Evolutionary conservation across 2,113 vertebrate species (phyloP).

Genomic region (Thunnus thynnus): DNA sequence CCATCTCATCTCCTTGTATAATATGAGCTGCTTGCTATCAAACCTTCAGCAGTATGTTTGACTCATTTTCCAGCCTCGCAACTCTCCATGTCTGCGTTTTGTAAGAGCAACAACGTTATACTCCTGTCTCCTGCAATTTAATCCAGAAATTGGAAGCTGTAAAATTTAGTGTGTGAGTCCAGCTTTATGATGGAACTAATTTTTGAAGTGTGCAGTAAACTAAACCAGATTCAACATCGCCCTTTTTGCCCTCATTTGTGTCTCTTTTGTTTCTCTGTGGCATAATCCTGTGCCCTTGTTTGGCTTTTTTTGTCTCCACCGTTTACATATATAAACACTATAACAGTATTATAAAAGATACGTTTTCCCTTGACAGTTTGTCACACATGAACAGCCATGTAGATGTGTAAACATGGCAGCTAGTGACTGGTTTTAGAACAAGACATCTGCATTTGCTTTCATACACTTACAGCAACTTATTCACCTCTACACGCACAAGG

Average conservation of each 20-base stretch:
- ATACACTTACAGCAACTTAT: conserved; percentile 11
- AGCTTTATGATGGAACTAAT: conserved; percentile 78
- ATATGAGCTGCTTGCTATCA: conserved; percentile 62
- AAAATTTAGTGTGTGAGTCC: conserved; percentile 64
- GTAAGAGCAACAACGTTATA: conserved; percentile 69
- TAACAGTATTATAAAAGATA: conserved; percentile 3
- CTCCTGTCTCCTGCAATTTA: conserved; percentile 73
- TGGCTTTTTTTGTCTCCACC: conserved; percentile 11
- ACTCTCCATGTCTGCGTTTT: conserved; percentile 62
- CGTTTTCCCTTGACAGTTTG: conserved; percentile 17
- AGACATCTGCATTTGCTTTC: conserved; percentile 46
- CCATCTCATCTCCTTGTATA: conserved; percentile 40
- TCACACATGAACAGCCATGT: conserved; percentile 17
- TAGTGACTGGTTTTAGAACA: conserved; percentile 1
- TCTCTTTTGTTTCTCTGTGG: conserved; percentile 34
- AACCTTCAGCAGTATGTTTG: conserved; percentile 51
- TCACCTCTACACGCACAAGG: conserved; percentile 15
- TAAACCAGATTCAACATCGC: conserved; percentile 72
- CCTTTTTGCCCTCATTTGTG: conserved; percentile 16
- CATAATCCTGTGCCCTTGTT: conserved; percentile 9
- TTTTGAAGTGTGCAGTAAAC: conserved; percentile 78
- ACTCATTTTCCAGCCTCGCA: conserved; percentile 68
- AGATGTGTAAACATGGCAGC: conserved; percentile 38
- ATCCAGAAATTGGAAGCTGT: conserved; percentile 74
- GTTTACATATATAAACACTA: conserved; percentile 39